These are phyloP conservation scores for Macaca nemestrina DNA, from an alignment of 2,113 vertebrate genomes.

Conservation along the genomic window DNA sequence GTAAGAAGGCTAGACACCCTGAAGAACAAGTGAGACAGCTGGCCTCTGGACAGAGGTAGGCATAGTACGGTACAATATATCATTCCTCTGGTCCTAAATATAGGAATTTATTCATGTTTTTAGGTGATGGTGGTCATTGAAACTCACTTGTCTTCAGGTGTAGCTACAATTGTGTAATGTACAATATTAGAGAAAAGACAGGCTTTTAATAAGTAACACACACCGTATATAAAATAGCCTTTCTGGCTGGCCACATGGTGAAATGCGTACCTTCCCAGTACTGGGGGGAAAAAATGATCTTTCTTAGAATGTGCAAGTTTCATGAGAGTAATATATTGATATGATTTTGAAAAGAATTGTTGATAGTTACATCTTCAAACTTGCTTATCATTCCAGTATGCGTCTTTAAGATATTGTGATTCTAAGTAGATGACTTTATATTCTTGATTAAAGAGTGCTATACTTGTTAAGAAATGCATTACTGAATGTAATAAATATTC, in stretches of 20 bases:
- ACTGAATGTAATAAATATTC: conserved; percentile 52
- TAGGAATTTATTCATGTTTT: neutral
- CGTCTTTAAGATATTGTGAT: conserved; percentile 1
- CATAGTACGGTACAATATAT: too few species aligned
- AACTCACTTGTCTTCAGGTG: neutral
- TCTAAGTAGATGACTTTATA: conserved; percentile 33
- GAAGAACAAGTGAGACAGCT: neutral
- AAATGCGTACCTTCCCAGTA: neutral
- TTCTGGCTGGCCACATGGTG: neutral
- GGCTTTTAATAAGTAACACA: neutral
- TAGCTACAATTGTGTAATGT: neutral
- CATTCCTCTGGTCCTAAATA: neutral
- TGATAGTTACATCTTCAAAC: conserved; percentile 3
- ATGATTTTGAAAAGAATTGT: neutral
- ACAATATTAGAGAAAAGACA: neutral
- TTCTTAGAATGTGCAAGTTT: neutral
- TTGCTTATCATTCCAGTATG: conserved; percentile 59
- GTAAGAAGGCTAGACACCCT: neutral
- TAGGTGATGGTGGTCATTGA: neutral
- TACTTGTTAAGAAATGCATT: conserved; percentile 4
- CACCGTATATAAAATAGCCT: neutral
- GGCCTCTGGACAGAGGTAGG: neutral
- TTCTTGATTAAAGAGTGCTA: conserved; percentile 36
- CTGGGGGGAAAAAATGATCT: neutral
- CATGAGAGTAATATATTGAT: conserved; percentile 11